Evolutionary conservation across 1,140 invertebrate genomes (phyloP).

Genomic region (Holotrichia oblita): DNA sequence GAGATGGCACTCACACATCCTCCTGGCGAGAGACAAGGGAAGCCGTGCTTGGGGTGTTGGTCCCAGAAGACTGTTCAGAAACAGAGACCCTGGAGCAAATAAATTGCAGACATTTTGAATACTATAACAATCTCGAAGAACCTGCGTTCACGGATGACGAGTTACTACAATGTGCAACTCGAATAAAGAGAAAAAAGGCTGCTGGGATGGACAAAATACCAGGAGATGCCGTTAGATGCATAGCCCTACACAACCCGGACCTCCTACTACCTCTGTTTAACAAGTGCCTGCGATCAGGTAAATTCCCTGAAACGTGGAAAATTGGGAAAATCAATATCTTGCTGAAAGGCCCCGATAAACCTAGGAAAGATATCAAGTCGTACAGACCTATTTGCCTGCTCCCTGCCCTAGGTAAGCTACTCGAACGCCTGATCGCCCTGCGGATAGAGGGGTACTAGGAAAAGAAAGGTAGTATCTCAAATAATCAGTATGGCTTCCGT

Average conservation of each 20-base stretch:
- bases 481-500: constrained; percentile 56
- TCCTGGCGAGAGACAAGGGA: no score
- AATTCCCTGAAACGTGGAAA: not conserved
- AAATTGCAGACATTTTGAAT: no score
- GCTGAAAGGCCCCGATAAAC: not conserved
- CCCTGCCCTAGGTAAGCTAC: constrained; percentile 18
- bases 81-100: no score
- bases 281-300: not conserved
- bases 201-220: not conserved
- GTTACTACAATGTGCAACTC: no score
- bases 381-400: constrained; percentile 6
- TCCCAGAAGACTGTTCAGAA: no score
- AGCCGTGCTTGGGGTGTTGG: no score
- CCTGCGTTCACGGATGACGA: no score
- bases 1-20: no score
- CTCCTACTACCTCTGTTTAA: not conserved
- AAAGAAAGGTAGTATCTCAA: constrained; percentile 34
- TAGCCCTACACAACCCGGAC: not conserved
- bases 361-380: not conserved
- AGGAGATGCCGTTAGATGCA: not conserved
- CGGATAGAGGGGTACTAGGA: not conserved
- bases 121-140: no score
- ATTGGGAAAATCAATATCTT: not conserved
- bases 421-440: not conserved
- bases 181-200: not conserved